These are phyloP conservation scores for Microchrysa polita DNA, from an alignment of 2,888 invertebrate species.

Conservation along the genomic window DNA sequence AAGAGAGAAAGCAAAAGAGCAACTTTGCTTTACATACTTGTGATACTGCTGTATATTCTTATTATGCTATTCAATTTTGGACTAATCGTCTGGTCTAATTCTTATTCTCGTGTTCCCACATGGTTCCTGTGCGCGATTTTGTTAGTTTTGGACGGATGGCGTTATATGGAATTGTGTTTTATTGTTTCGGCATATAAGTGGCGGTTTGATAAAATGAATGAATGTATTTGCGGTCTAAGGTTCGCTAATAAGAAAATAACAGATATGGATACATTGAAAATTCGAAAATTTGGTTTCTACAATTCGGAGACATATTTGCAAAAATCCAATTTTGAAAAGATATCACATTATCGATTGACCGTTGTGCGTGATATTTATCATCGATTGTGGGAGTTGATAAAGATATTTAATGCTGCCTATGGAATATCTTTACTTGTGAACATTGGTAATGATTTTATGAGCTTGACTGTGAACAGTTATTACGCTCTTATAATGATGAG, in stretches of 20 bases:
- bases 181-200: constrained; percentile 55
- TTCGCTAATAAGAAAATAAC: constrained; percentile 34
- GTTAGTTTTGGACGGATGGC: constrained; percentile 55
- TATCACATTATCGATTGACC: constrained; percentile 49
- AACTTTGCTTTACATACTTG: too few relatives aligned
- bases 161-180: constrained; percentile 60
- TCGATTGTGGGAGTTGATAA: constrained; percentile 58
- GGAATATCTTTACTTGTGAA: constrained; percentile 60
- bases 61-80: too few relatives aligned
- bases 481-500: too few relatives aligned
- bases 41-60: too few relatives aligned
- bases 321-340: constrained; percentile 48
- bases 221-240: constrained; percentile 53
- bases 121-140: constrained; percentile 59
- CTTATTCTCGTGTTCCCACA: constrained; percentile 48
- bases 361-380: constrained; percentile 59
- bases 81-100: too few relatives aligned
- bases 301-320: constrained; percentile 51
- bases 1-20: constrained; percentile 9
- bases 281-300: constrained; percentile 29
- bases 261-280: constrained; percentile 22
- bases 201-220: constrained; percentile 56
- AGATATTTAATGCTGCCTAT: constrained; percentile 57
- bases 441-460: constrained; percentile 62
- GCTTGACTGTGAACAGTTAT: too few relatives aligned